phyloP scores from a whole-genome alignment of 1,140 invertebrate genomes.

The Physella acuta region DNA sequence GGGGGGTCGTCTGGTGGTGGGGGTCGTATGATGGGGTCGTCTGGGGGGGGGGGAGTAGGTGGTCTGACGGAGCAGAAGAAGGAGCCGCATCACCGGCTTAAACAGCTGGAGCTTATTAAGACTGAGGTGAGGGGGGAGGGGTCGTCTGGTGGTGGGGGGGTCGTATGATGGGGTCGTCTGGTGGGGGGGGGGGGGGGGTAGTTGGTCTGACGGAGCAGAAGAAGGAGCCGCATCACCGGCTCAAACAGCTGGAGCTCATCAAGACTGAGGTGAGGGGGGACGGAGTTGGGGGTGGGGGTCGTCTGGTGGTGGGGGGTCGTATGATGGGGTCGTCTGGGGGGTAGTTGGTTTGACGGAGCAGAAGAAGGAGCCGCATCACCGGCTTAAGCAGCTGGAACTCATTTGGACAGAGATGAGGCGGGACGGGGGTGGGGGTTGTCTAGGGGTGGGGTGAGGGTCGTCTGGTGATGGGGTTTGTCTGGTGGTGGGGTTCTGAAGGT shows the following conservation, averaged over 20 bases:
- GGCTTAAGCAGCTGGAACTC: constrained; percentile 42
- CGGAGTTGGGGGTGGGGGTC: too few species aligned
- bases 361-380: constrained; percentile 41
- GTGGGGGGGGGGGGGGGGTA: constrained; percentile 36
- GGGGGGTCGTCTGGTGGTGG: too few species aligned
- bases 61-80: constrained; percentile 30
- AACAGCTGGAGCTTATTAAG: constrained; percentile 41
- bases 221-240: constrained; percentile 41
- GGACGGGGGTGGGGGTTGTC: too few species aligned
- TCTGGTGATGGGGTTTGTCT: too few species aligned
- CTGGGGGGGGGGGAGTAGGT: constrained; percentile 37
- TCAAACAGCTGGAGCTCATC: constrained; percentile 44
- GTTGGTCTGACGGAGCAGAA: constrained; percentile 29
- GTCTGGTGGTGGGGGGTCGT: too few species aligned
- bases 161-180: too few species aligned
- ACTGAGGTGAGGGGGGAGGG: constrained; percentile 44
- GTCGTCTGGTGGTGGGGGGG: too few species aligned
- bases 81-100: constrained; percentile 41
- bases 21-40: too few species aligned
- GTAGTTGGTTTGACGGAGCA: constrained; percentile 30
- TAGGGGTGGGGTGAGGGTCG: too few species aligned
- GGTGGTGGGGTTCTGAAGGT: too few species aligned
- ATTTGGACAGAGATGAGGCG: constrained; percentile 43
- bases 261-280: constrained; percentile 42
- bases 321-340: too few species aligned